These are phyloP conservation scores for Spialia ferax DNA, from an alignment of 2,888 invertebrate genomes.

Conservation along the genomic window DNA sequence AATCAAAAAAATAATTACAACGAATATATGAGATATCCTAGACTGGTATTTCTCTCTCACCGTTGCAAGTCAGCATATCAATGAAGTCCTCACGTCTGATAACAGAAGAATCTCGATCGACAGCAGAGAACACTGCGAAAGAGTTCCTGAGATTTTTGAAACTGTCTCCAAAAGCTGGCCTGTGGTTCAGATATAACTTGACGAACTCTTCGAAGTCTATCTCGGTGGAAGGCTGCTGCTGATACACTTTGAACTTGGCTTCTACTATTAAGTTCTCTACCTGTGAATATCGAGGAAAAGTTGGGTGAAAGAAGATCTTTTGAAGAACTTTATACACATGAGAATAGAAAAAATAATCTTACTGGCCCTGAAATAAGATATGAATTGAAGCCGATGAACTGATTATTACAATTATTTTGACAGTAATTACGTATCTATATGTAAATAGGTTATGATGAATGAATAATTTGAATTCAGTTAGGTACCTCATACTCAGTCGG, in stretches of 20 bases:
- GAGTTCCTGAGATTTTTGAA: slow-evolving; percentile 73
- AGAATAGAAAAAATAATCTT: too few species aligned
- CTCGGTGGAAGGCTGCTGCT: slow-evolving; percentile 76
- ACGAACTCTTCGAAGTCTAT: slow-evolving; percentile 90
- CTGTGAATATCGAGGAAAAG: too few species aligned
- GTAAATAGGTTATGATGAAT: too few species aligned
- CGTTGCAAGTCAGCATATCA: slow-evolving; percentile 66
- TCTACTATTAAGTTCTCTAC: slow-evolving; percentile 87
- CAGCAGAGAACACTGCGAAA: slow-evolving; percentile 74
- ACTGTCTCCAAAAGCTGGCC: slow-evolving; percentile 86
- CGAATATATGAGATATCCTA: too few species aligned
- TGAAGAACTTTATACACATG: too few species aligned
- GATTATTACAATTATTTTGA: too few species aligned
- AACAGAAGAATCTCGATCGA: slow-evolving; percentile 50
- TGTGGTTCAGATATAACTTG: slow-evolving; percentile 89
- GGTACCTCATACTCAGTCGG: slow-evolving; percentile 91
- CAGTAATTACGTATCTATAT: too few species aligned
- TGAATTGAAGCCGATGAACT: too few species aligned
- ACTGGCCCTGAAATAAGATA: too few species aligned
- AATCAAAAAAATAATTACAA: too few species aligned
- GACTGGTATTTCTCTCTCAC: slow-evolving; percentile 46
- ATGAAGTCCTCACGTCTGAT: slow-evolving; percentile 75
- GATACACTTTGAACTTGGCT: slow-evolving; percentile 83
- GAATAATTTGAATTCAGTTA: not conserved
- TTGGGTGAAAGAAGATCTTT: too few species aligned